These are phyloP conservation scores for Cranoglanis bouderius DNA, from an alignment of 2,113 vertebrate species.

Conservation along the genomic window DNA sequence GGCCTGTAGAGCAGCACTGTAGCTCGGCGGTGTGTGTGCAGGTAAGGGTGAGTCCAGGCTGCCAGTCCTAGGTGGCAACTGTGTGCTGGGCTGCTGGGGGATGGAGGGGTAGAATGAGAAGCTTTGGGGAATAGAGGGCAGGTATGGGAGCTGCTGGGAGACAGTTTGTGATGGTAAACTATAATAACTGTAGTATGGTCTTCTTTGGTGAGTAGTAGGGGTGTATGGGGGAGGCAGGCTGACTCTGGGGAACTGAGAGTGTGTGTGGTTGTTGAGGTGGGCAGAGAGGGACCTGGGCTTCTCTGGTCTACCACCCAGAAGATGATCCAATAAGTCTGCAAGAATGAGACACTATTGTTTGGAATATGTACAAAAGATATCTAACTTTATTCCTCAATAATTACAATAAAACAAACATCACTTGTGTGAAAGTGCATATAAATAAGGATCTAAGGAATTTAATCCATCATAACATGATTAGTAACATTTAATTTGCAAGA, in stretches of 20 bases:
- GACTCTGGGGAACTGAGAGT: constrained; percentile 62
- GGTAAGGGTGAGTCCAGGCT: constrained; percentile 74
- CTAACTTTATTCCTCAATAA: neutral
- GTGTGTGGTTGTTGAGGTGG: constrained; percentile 60
- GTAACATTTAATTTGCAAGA: neutral
- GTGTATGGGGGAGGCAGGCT: constrained; percentile 62
- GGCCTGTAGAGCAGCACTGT: constrained; percentile 68
- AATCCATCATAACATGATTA: neutral
- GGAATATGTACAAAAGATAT: neutral
- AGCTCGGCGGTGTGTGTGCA: constrained; percentile 77
- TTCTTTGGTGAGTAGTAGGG: neutral
- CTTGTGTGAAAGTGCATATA: neutral
- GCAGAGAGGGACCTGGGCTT: constrained; percentile 70
- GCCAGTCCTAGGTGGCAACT: constrained; percentile 60
- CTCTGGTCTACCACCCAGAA: constrained; percentile 83
- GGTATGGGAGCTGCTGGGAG: constrained; percentile 59
- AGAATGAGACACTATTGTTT: constrained; percentile 7
- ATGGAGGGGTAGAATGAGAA: constrained; percentile 72
- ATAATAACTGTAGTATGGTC: constrained; percentile 56
- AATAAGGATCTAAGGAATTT: neutral
- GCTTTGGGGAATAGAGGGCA: constrained; percentile 62
- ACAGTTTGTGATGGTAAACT: constrained; percentile 54
- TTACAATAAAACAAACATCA: neutral
- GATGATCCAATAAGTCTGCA: constrained; percentile 87
- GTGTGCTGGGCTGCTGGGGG: constrained; percentile 68